These are phyloP conservation scores for Sarcoramphus papa DNA, from an alignment of 2,797 vertebrate species.

Conservation along the genomic window DNA sequence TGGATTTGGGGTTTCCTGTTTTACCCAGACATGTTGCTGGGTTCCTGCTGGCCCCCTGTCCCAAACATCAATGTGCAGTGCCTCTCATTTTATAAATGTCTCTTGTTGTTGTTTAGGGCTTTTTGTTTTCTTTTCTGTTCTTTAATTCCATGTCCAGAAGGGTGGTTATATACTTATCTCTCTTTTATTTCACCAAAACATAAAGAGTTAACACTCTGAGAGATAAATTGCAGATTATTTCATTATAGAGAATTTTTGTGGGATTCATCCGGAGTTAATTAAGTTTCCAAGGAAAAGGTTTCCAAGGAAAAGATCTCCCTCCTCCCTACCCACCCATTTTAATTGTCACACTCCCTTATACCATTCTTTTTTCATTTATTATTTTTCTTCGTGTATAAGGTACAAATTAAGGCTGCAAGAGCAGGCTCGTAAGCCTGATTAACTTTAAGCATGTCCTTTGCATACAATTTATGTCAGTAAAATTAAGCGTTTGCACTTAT, in stretches of 20 bases:
- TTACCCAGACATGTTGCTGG: background rate
- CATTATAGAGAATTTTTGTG: background rate
- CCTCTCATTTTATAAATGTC: background rate
- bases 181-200: background rate
- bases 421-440: background rate
- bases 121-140: background rate
- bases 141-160: background rate
- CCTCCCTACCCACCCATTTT: background rate
- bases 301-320: background rate
- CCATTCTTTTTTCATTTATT: background rate
- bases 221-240: background rate
- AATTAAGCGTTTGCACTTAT: background rate
- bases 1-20: background rate
- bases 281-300: background rate
- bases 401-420: background rate
- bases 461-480: background rate
- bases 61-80: background rate
- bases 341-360: background rate
- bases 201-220: background rate
- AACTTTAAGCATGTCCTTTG: background rate
- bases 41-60: background rate
- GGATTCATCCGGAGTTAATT: background rate
- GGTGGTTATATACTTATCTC: background rate
- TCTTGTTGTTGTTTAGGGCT: background rate
- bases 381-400: background rate